Evolutionary conservation across 2,888 invertebrate genomes (phyloP), one percentile per base, ranked within the genome.

Genomic region (Heteromurus nitidus): DNA sequence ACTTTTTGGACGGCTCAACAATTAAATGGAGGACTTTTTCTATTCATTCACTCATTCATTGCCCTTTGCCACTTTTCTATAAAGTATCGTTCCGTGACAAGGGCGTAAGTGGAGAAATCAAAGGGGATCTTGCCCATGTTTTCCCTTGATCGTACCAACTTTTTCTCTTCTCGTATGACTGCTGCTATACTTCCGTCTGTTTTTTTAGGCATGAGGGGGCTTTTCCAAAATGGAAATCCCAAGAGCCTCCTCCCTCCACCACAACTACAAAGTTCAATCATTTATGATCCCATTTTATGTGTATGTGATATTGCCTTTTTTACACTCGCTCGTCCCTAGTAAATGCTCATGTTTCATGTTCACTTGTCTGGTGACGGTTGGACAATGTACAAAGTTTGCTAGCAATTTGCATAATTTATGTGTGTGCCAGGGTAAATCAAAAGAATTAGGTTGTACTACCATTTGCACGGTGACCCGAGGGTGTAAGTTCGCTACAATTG

Each of bases 401-500:
- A 60, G 18, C 60, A 60, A 60, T 60, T 60, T 60, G 31, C 60
- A 60, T 60, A 60, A 60, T 60, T 60, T 20, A 60, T 28, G 28
- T 13, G 9, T 60, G 60, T n/a, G 7, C n/a, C 11, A 3, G 18
- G 18, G 18, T 30, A 20, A 60, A 60, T 28, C 31, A 60, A 60
- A 60, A 24, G 60, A 60, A 60, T 28, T 60, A 30, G 60, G 50
- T 50, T 20, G 18, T 60, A 30, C 36, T 36, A 9, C 36, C 36
- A 13, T 13, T 9, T 36, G 7, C 5, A 5, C 13, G 36, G 13
- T 13, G 36, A 36, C 7, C 13, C 13, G 36, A 36, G 13, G 7
- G 36, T 13, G 7, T 13, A 36, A 36, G 5, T 36, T 36, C 5
- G 36, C 13, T 5, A 9, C 36, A 5, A 36, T 36, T 36, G 13